Percentiles rank a stretch among this genome's conserved stretches.
Evolutionary conservation across 1,140 invertebrate species (phyloP).

Genomic region (Stegodyphus mimosarum): DNA sequence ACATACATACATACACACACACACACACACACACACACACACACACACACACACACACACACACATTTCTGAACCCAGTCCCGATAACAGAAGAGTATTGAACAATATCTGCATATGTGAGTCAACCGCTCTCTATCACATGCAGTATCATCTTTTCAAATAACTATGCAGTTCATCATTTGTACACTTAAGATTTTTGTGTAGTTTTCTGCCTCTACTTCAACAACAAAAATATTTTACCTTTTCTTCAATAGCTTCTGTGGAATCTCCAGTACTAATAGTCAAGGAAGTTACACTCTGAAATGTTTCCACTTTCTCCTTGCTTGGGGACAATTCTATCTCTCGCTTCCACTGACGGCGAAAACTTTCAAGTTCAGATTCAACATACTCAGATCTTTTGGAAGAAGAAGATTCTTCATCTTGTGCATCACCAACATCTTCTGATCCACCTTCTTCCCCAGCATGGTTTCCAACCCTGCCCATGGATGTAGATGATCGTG

Average conservation of each 20-base stretch:
- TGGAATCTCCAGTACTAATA: not conserved
- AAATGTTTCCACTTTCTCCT: not conserved
- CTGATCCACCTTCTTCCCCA: constrained; percentile 6
- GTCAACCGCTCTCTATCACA: too few relatives aligned
- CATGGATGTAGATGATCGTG: not conserved
- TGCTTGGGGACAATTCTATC: constrained; percentile 57
- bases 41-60: too few relatives aligned
- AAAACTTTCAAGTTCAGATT: constrained; percentile 65
- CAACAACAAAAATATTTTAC: constrained; percentile 4
- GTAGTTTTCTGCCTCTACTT: not conserved
- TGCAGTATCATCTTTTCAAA: too few relatives aligned
- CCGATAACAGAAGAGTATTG: too few relatives aligned
- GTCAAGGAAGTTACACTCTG: not conserved
- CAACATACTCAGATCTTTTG: constrained; percentile 35
- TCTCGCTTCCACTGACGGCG: constrained; percentile 66
- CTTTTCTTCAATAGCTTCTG: constrained; percentile 23
- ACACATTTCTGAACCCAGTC: too few relatives aligned
- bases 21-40: too few relatives aligned
- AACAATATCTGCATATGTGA: too few relatives aligned
- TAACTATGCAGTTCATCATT: too few relatives aligned
- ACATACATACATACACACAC: too few relatives aligned
- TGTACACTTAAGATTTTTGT: too few relatives aligned
- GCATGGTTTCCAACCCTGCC: constrained; percentile 26
- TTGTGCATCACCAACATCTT: constrained; percentile 51
- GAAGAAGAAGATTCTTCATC: constrained; percentile 56